phyloP scores from a whole-genome alignment of 2,797 vertebrate species.

The Sciurus vulgaris region DNA sequence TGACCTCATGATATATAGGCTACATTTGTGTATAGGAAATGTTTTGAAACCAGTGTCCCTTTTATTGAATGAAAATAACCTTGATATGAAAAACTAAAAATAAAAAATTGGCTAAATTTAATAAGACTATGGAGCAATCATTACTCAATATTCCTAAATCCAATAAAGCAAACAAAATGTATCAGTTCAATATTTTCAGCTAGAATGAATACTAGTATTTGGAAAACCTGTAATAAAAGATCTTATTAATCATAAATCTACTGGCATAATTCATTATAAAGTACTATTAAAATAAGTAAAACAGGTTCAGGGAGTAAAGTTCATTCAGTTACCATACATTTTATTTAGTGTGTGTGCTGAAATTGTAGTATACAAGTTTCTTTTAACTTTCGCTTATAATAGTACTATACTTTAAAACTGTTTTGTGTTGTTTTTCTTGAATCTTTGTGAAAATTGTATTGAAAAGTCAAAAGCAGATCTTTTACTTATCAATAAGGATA shows the following conservation, averaged over 20 bases:
- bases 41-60: neutral
- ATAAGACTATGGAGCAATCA: neutral
- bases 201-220: neutral
- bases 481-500: neutral
- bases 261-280: constrained; percentile 5
- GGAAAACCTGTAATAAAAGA: neutral
- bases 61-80: neutral
- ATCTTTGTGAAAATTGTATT: neutral
- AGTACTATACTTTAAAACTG: neutral
- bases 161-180: neutral
- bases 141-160: neutral
- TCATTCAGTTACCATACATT: neutral
- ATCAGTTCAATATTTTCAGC: neutral
- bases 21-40: neutral
- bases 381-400: constrained; percentile 13
- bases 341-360: neutral
- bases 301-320: neutral
- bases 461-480: constrained; percentile 2
- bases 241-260: neutral
- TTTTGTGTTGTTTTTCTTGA: neutral
- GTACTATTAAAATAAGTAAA: neutral
- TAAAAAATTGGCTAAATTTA: constrained; percentile 1
- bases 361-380: neutral
- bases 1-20: neutral
- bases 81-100: neutral